These are phyloP conservation scores for Drosophila antonietae DNA, from an alignment of 2,888 invertebrate genomes.

Conservation along the genomic window DNA sequence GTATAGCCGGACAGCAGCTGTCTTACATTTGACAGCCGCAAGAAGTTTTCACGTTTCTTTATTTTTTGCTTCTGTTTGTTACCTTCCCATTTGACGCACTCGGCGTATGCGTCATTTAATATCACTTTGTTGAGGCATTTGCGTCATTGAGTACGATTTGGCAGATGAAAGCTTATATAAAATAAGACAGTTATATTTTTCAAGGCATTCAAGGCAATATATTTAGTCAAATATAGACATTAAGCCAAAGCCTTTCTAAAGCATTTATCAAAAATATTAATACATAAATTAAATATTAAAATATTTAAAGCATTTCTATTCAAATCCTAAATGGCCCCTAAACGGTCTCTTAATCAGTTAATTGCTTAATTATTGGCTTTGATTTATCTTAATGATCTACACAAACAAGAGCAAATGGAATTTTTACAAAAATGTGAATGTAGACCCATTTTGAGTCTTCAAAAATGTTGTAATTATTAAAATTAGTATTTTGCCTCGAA, in stretches of 20 bases:
- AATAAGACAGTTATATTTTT: not conserved
- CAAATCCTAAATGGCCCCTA: not conserved
- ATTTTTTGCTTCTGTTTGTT: not conserved
- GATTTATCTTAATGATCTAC: conserved; percentile 10
- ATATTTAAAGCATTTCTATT: not conserved
- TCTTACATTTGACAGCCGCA: conserved; percentile 2
- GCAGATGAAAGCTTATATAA: not conserved
- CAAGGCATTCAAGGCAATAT: not conserved
- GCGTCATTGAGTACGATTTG: conserved; percentile 7
- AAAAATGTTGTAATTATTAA: conserved; percentile 12
- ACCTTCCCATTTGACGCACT: conserved; percentile 10
- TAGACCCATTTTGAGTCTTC: not conserved
- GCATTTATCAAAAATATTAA: not conserved
- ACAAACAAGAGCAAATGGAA: not conserved
- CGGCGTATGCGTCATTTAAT: conserved; percentile 40
- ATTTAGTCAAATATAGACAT: not conserved
- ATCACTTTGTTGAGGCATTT: conserved; percentile 3
- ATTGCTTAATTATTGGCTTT: not conserved
- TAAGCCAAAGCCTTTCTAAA: not conserved
- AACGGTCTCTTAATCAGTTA: not conserved
- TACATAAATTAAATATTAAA: not conserved
- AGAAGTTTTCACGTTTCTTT: not conserved
- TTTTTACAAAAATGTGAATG: not conserved
- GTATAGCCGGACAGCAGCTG: conserved; percentile 5
- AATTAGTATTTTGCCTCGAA: conserved; percentile 9